These are phyloP conservation scores for Scolopax bukidnonensis DNA, from an alignment of 2,797 vertebrate genomes.

Conservation along the genomic window DNA sequence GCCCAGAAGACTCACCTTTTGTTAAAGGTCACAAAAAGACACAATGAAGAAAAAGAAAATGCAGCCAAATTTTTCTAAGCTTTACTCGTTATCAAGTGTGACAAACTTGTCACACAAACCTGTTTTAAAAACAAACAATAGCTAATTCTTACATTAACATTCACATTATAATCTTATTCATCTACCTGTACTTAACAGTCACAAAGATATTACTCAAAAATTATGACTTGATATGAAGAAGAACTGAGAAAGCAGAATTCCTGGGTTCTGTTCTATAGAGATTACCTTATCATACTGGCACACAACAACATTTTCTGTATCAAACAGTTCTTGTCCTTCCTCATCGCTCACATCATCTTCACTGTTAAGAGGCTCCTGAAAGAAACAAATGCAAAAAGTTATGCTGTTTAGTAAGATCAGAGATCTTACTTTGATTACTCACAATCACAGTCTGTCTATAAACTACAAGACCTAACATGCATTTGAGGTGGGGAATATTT, in stretches of 20 bases:
- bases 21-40: background rate
- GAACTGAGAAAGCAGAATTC: background rate
- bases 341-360: conserved; percentile 97
- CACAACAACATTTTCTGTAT: conserved; percentile 98
- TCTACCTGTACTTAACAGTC: background rate
- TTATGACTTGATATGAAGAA: background rate
- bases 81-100: background rate
- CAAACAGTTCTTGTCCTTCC: conserved; percentile 96
- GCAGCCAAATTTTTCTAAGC: background rate
- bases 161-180: background rate
- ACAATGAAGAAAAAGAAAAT: background rate
- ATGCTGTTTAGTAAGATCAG: background rate
- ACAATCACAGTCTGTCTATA: background rate
- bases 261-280: background rate
- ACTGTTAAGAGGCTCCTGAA: conserved; percentile 95
- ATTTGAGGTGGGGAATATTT: background rate
- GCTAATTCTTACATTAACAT: background rate
- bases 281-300: conserved; percentile 99
- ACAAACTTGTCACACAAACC: background rate
- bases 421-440: background rate
- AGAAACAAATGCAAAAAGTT: background rate
- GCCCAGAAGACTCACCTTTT: background rate
- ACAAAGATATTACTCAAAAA: background rate
- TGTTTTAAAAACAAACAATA: background rate
- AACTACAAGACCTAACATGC: background rate